A percentile compares a stretch with the other conserved stretches of the same genome.
Conservation (phyloP, 2,888 invertebrate genomes). For the Drosophila demipolita region DNA sequence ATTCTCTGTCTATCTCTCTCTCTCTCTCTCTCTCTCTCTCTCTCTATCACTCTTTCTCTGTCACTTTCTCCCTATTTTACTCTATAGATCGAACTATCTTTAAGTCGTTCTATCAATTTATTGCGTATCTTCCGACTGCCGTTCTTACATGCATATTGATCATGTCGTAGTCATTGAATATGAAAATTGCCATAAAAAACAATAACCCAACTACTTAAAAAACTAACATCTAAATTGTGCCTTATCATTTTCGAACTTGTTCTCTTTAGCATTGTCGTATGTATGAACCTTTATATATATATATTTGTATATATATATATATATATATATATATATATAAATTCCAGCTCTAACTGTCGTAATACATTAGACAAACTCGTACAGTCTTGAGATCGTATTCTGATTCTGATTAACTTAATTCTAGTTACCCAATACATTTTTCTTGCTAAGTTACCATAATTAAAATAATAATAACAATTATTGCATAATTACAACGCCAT, state of each 20-base stretch:
- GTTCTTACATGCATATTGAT: constrained; percentile 56
- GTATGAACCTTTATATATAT: constrained; percentile 63
- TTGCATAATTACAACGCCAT: constrained; percentile 17
- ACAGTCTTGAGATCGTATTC: constrained; percentile 49
- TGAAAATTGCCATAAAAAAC: constrained; percentile 49
- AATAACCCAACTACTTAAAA: constrained; percentile 27
- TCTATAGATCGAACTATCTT: constrained; percentile 13
- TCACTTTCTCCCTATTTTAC: constrained; percentile 16
- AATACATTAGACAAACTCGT: constrained; percentile 54
- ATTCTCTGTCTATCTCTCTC: constrained; percentile 13
- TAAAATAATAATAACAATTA: constrained; percentile 18
- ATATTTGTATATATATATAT: constrained; percentile 5
- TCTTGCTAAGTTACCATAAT: constrained; percentile 24
- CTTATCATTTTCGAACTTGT: constrained; percentile 62
- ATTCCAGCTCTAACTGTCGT: constrained; percentile 68
- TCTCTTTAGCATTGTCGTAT: constrained; percentile 61
- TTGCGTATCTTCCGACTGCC: constrained; percentile 22
- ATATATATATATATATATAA: constrained; percentile 18
- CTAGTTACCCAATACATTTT: constrained; percentile 25
- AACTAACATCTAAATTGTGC: constrained; percentile 52
- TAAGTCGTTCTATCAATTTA: constrained; percentile 19
- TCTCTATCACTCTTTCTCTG: background rate
- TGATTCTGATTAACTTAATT: constrained; percentile 38
- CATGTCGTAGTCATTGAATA: constrained; percentile 65
- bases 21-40: background rate